These are phyloP conservation scores for Cotesia typhae DNA, from an alignment of 1,140 invertebrate species.

Conservation along the genomic window DNA sequence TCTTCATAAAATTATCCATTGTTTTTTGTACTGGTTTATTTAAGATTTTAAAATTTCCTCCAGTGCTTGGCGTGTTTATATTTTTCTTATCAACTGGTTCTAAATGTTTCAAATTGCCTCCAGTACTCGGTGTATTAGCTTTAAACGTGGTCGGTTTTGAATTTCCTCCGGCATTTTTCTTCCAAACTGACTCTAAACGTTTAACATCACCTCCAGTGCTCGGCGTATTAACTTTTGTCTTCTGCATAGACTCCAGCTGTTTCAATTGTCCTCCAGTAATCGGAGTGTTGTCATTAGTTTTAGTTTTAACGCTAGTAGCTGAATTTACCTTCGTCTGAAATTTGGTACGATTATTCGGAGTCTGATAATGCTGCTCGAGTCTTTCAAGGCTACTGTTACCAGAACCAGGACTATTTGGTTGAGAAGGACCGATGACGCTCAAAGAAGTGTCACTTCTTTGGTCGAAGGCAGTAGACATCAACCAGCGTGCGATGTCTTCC, in stretches of 20 bases:
- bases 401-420: slow-evolving; percentile 49
- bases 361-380: slow-evolving; percentile 59
- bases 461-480: slow-evolving; percentile 50
- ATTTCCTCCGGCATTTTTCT: neutral
- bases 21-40: slow-evolving; percentile 7
- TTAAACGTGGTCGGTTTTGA: too few relatives aligned
- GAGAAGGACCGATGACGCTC: slow-evolving; percentile 48
- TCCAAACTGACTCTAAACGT: too few relatives aligned
- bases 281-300: slow-evolving; percentile 17
- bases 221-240: too few relatives aligned
- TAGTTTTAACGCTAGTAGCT: neutral
- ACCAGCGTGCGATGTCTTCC: slow-evolving; percentile 57
- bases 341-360: slow-evolving; percentile 61
- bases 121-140: too few relatives aligned
- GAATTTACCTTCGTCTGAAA: slow-evolving; percentile 27
- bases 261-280: neutral
- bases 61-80: too few relatives aligned
- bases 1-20: slow-evolving; percentile 36
- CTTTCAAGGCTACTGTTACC: slow-evolving; percentile 62
- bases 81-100: too few relatives aligned
- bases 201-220: too few relatives aligned
- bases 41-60: too few relatives aligned
- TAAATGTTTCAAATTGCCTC: too few relatives aligned
- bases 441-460: slow-evolving; percentile 48
- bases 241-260: too few relatives aligned